A percentile compares a stretch with the other conserved stretches of the same genome.
Conservation (phyloP, 2,113 vertebrate genomes). For the Thalassoma bifasciatum region DNA sequence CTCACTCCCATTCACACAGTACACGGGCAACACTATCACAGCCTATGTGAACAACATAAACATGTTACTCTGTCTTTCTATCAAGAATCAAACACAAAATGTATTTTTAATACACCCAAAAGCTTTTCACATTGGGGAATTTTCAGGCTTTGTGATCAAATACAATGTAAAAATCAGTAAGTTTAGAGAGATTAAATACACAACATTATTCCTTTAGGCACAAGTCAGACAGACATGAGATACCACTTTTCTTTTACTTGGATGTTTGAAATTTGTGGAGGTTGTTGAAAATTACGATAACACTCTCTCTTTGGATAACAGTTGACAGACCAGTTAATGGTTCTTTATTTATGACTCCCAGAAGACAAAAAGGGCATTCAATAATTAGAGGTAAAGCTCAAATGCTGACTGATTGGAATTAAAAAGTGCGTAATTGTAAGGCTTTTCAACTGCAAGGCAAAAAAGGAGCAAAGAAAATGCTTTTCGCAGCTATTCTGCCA, state of each 20-base stretch:
- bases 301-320: background rate
- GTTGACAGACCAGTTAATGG: background rate
- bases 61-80: slow-evolving; percentile 24
- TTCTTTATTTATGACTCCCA: background rate
- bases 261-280: background rate
- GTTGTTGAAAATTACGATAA: background rate
- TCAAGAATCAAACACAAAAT: background rate
- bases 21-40: slow-evolving; percentile 30
- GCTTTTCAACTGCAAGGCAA: slow-evolving; percentile 19
- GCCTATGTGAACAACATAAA: slow-evolving; percentile 46
- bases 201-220: background rate
- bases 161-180: too few relatives aligned
- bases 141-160: background rate
- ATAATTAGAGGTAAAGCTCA: slow-evolving; percentile 17
- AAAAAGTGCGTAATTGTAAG: slow-evolving; percentile 25
- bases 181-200: background rate
- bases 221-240: background rate
- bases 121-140: background rate
- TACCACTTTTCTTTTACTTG: background rate
- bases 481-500: slow-evolving; percentile 34
- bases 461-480: slow-evolving; percentile 45
- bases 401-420: slow-evolving; percentile 41
- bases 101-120: background rate
- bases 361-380: slow-evolving; percentile 19
- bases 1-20: slow-evolving; percentile 39